Percentiles rank a stretch among this genome's conserved stretches.
Conservation (phyloP, 53 echinoderm and acorn worm species). For the Temnopleurus reevesii region DNA sequence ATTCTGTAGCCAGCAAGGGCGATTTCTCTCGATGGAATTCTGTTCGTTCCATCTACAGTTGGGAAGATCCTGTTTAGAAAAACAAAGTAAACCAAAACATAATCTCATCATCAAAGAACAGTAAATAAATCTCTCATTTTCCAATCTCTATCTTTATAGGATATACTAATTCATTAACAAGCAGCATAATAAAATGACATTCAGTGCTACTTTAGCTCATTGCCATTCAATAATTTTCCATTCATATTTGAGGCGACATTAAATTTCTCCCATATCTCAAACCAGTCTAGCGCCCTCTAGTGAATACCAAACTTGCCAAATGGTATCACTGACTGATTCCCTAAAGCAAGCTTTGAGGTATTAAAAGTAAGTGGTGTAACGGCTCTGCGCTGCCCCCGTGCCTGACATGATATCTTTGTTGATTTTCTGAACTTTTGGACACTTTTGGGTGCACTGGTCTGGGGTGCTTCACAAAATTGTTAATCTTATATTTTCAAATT, state of each 20-base stretch:
- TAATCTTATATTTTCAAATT: too few relatives aligned
- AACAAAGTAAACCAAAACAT: background rate
- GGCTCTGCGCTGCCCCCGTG: too few relatives aligned
- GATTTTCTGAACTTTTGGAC: too few relatives aligned
- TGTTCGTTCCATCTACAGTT: conserved; percentile 88
- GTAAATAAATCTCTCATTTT: too few relatives aligned
- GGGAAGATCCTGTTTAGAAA: conserved; percentile 74
- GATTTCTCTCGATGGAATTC: conserved; percentile 79
- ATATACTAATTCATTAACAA: too few relatives aligned
- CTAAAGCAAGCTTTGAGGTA: background rate
- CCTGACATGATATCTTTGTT: too few relatives aligned
- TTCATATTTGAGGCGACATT: background rate
- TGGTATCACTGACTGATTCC: background rate
- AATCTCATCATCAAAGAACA: background rate
- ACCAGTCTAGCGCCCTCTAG: conserved; percentile 10
- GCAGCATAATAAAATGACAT: too few relatives aligned
- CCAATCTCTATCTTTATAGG: too few relatives aligned
- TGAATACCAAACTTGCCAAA: background rate
- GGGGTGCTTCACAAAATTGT: too few relatives aligned
- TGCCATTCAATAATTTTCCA: background rate
- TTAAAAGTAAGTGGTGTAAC: background rate
- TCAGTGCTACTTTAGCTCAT: background rate
- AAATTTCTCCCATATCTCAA: background rate
- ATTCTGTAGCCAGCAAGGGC: conserved; percentile 82
- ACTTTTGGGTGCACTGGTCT: too few relatives aligned